These are phyloP conservation scores for Erythrocebus patas DNA, from an alignment of 2,113 vertebrate species.

Conservation along the genomic window DNA sequence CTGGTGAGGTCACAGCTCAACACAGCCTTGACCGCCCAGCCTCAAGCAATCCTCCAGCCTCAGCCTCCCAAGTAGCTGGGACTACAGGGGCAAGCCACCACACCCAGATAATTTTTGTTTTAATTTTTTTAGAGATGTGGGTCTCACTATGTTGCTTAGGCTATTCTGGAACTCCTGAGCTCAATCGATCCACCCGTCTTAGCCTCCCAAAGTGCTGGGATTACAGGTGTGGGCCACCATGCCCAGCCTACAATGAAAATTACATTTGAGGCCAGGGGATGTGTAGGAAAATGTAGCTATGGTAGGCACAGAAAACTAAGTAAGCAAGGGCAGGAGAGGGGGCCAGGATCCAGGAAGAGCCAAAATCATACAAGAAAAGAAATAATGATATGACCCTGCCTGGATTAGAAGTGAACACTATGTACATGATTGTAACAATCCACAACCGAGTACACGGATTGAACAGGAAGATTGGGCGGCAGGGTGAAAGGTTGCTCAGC, in stretches of 20 bases:
- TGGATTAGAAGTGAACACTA: neutral
- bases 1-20: no score
- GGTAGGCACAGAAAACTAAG: neutral
- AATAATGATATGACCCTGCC: neutral
- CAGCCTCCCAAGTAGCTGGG: no score
- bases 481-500: fast-evolving
- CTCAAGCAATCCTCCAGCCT: no score
- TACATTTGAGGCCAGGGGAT: neutral
- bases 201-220: no score
- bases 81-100: no score
- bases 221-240: no score
- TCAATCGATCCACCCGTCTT: no score
- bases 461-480: neutral
- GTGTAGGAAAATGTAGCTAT: neutral
- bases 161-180: no score
- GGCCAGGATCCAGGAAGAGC: neutral
- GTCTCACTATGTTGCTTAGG: no score
- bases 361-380: neutral
- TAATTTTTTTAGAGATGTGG: no score
- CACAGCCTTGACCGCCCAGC: no score
- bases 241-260: neutral
- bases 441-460: neutral
- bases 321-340: neutral
- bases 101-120: no score
- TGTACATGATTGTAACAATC: neutral